Base-by-base conservation (phyloP, 2,797 vertebrate species). In the Denticeps clupeoides region DNA sequence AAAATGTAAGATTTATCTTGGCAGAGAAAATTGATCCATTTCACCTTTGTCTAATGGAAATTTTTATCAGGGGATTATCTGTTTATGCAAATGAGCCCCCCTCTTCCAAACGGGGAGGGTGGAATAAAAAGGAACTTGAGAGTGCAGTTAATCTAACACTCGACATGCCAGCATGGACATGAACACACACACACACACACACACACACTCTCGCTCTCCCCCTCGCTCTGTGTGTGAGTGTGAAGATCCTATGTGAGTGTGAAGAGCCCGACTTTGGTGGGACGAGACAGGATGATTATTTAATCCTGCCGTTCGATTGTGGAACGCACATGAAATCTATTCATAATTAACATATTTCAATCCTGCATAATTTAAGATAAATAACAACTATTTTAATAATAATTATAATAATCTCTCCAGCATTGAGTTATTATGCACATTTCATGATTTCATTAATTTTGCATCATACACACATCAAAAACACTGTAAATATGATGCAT, bases 21-120 rank as follows among this genome's bases (percentile, higher is more conserved):
- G 91, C 91, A 95, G 90, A 87, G 88, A 87, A 96, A 96, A 97
- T 95, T 92, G 93, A 98, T 96, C 91, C 89, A 95, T 94, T 95
- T 96, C 92, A 98, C 90, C 93, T 94, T 93, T 97, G 92, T 93
- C 89, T 98, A 96, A 98, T 98, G 91, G 93, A 95, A 92, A 89
- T 85, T 97, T 90, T 96, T 97, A 97, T 95, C 90, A 90, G 79
- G 79, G 89, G 85, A 91, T 95, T 95, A 93, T 97, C 92, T 93
- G 89, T 94, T 95, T 94, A 97, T 98, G 94, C 90, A 97, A 97
- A 98, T 97, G 90, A 93, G 88, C 73, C 75, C 86, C 83, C 84
- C 80, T 75, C 72, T 67, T 76, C 82, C 83, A 85, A 89, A 82
- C 80, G 80, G 72, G 68, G n/a, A n/a, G n/a, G n/a, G n/a, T n/a